Percentiles rank a stretch among this genome's conserved stretches.
Conservation (phyloP, 2,113 vertebrate species). For the Okapia johnstoni region DNA sequence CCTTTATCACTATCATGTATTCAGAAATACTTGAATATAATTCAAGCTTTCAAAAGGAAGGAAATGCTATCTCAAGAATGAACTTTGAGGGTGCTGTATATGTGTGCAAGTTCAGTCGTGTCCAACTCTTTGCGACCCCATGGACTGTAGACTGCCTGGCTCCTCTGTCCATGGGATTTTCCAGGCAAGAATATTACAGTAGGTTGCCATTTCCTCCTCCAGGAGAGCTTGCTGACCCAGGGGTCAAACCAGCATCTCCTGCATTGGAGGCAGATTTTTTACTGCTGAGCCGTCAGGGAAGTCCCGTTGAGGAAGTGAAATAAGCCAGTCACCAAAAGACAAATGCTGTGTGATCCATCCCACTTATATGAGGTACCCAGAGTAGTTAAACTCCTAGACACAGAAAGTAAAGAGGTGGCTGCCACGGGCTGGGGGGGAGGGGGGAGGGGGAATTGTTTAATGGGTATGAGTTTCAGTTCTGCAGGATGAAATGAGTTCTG, state of each 20-base stretch:
- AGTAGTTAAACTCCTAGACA: neutral
- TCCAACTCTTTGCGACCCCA: neutral
- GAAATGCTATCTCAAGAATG: neutral
- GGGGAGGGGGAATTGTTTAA: neutral
- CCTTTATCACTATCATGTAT: neutral
- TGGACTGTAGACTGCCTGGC: neutral
- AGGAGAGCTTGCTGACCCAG: neutral
- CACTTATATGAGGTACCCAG: neutral
- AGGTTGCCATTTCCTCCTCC: neutral
- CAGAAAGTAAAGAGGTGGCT: neutral
- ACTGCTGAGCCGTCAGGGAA: neutral
- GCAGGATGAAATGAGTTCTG: neutral
- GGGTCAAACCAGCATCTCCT: neutral
- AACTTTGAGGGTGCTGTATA: neutral
- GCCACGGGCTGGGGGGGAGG: rapidly evolving
- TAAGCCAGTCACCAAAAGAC: neutral
- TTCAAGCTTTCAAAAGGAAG: neutral
- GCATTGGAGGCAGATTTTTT: neutral
- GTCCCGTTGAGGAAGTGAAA: neutral
- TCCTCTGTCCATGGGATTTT: neutral
- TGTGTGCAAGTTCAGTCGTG: neutral
- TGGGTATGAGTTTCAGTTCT: neutral
- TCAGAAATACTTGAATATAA: neutral
- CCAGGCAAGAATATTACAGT: neutral
- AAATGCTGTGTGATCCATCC: neutral